Evolutionary conservation across 2,113 vertebrate species (phyloP).

Genomic region (Chaetops frenatus): DNA sequence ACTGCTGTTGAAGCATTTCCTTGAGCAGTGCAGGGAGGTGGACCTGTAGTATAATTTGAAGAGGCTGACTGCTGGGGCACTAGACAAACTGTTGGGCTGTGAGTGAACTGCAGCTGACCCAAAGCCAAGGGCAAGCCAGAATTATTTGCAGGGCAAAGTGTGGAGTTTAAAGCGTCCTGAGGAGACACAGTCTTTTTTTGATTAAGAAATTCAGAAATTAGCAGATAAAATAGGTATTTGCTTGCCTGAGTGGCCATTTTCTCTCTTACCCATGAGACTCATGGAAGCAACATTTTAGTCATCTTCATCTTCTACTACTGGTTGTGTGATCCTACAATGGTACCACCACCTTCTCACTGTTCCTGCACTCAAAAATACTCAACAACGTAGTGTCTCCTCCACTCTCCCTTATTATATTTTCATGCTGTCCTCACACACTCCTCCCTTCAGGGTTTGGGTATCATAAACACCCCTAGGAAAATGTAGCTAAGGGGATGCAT

Average conservation of each 20-base stretch:
- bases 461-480: neutral
- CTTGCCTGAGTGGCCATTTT: neutral
- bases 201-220: neutral
- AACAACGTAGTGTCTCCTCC: neutral
- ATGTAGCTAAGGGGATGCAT: neutral
- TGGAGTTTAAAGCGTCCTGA: neutral
- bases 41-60: neutral
- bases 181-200: neutral
- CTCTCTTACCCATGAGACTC: neutral
- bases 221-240: neutral
- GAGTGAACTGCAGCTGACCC: neutral
- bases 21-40: neutral
- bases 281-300: neutral
- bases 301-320: neutral
- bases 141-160: neutral
- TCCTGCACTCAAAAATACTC: neutral
- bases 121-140: neutral
- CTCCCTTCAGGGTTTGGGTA: neutral
- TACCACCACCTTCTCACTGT: neutral
- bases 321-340: neutral
- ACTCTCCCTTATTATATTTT: neutral
- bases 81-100: neutral
- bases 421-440: neutral
- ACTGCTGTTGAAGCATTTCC: neutral
- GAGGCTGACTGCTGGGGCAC: neutral